These are phyloP conservation scores for Microcebus jonahi DNA, from an alignment of 2,113 vertebrate species.

Conservation along the genomic window DNA sequence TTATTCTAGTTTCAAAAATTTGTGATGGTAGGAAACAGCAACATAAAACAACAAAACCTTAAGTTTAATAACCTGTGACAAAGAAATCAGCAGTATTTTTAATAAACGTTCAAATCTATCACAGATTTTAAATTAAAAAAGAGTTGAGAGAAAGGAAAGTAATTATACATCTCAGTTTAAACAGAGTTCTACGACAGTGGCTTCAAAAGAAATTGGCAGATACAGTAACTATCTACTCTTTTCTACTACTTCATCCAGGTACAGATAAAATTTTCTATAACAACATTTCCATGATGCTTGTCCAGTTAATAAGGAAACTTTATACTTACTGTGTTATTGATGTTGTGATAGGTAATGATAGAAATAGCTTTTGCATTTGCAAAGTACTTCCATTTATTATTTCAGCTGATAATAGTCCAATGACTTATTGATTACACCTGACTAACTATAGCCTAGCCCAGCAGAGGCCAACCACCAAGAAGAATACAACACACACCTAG, in stretches of 20 bases:
- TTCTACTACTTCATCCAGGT: neutral
- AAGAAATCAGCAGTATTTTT: neutral
- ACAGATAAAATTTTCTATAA: neutral
- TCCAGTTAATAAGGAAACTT: neutral
- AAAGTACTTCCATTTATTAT: neutral
- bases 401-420: neutral
- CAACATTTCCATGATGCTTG: neutral
- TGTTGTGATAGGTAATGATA: neutral
- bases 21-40: neutral
- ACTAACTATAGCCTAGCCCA: neutral
- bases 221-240: neutral
- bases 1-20: neutral
- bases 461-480: neutral
- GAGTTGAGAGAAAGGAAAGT: neutral
- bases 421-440: neutral
- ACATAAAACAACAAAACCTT: neutral
- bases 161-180: neutral
- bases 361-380: neutral
- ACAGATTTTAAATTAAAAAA: neutral
- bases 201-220: neutral
- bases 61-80: neutral
- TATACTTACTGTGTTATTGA: neutral
- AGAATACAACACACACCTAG: neutral
- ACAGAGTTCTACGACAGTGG: neutral
- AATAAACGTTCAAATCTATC: neutral